Evolutionary conservation across 2,797 vertebrate species (phyloP).

Genomic region (Euthynnus affinis): DNA sequence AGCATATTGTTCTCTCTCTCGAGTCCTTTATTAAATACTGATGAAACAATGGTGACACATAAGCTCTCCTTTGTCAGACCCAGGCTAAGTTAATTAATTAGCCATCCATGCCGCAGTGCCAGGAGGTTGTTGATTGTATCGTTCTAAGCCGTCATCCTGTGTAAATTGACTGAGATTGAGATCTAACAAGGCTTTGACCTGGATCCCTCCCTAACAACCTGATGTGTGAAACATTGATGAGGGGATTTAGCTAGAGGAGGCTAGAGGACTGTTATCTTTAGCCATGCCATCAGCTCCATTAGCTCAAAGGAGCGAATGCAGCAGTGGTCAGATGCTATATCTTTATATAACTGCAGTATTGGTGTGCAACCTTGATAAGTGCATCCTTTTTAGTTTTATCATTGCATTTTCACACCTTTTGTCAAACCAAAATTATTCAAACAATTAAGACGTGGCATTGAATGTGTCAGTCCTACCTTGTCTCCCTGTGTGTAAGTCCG

Average conservation of each 20-base stretch:
- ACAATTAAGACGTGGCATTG: slow-evolving; percentile 1
- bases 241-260: slow-evolving; percentile 73
- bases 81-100: slow-evolving; percentile 82
- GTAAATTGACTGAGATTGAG: slow-evolving; percentile 86
- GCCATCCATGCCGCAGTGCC: slow-evolving; percentile 71
- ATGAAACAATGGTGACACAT: slow-evolving; percentile 76
- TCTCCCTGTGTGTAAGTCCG: slow-evolving; percentile 31
- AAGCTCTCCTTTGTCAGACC: slow-evolving; percentile 73
- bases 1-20: slow-evolving; percentile 53
- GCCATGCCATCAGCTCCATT: slow-evolving; percentile 70
- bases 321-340: slow-evolving; percentile 33
- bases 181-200: slow-evolving; percentile 85
- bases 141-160: slow-evolving; percentile 79
- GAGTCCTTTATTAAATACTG: slow-evolving; percentile 71
- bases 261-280: slow-evolving; percentile 82
- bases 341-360: slow-evolving; percentile 12
- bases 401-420: neutral
- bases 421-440: neutral
- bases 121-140: slow-evolving; percentile 84
- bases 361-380: slow-evolving; percentile 51
- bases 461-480: slow-evolving; percentile 12
- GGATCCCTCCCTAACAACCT: slow-evolving; percentile 75
- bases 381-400: slow-evolving; percentile 23
- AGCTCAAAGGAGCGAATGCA: slow-evolving; percentile 46
- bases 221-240: slow-evolving; percentile 78